A percentile compares a stretch with the other conserved stretches of the same genome.
Conservation (phyloP, 2,888 invertebrate genomes). For the Volucella bombylans region DNA sequence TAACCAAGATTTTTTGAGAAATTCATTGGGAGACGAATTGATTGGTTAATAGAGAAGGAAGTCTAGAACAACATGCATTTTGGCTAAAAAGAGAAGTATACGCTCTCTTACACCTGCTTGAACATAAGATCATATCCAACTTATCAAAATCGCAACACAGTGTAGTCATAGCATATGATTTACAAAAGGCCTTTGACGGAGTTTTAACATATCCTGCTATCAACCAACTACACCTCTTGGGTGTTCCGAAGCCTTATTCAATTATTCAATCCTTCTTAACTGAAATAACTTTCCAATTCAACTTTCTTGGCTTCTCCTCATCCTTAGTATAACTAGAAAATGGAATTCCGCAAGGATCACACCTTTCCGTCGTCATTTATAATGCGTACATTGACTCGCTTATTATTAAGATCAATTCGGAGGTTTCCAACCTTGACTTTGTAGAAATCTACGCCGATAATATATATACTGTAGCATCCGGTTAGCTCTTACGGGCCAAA, state of each 20-base stretch:
- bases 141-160: conserved; percentile 15
- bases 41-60: conserved; percentile 7
- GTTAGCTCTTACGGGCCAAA: conserved; percentile 5
- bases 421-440: too few relatives aligned
- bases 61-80: conserved; percentile 14
- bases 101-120: too few relatives aligned
- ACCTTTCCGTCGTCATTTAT: too few relatives aligned
- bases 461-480: too few relatives aligned
- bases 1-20: neutral
- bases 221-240: conserved; percentile 23
- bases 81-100: neutral
- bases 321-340: neutral
- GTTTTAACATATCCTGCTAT: conserved; percentile 11
- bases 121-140: conserved; percentile 2
- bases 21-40: too few relatives aligned
- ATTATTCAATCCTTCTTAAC: conserved; percentile 2
- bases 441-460: too few relatives aligned
- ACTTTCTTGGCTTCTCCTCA: conserved; percentile 1
- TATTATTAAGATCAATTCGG: too few relatives aligned
- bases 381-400: too few relatives aligned
- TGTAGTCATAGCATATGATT: conserved; percentile 14
- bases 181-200: conserved; percentile 25
- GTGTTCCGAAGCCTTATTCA: neutral
- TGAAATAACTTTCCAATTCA: conserved; percentile 11
- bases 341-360: conserved; percentile 9